Conservation (phyloP, 2,113 vertebrate genomes). For the Chloropsis cyanopogon region DNA sequence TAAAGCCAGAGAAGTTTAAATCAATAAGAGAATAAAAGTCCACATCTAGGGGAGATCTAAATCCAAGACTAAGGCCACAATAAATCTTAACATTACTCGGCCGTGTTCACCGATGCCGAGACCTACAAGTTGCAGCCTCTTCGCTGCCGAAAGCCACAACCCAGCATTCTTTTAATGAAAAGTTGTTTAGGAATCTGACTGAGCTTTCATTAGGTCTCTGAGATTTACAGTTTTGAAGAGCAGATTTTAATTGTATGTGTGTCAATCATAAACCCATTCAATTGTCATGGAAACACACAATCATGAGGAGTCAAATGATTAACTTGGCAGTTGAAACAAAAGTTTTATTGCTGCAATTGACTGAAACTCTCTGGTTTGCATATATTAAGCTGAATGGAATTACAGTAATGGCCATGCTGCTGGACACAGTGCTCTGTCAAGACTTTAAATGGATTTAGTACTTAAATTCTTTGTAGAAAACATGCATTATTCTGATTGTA, state of each 20-base stretch:
- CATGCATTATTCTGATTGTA: neutral
- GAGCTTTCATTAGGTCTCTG: neutral
- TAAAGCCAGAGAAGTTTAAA: neutral
- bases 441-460: slow-evolving; percentile 6
- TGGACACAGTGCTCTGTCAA: slow-evolving; percentile 42
- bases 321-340: slow-evolving; percentile 32
- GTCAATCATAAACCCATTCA: slow-evolving; percentile 33
- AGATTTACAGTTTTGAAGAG: neutral
- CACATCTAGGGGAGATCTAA: neutral
- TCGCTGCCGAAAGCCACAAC: neutral
- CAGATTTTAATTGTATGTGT: neutral
- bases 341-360: slow-evolving; percentile 67
- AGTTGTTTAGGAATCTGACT: neutral
- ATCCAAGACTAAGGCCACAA: neutral
- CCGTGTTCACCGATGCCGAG: neutral
- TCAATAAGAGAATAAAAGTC: neutral
- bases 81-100: neutral
- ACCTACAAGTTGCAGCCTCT: neutral
- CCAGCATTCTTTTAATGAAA: neutral
- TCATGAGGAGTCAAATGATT: slow-evolving; percentile 29
- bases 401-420: slow-evolving; percentile 65
- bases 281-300: slow-evolving; percentile 44
- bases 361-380: slow-evolving; percentile 67
- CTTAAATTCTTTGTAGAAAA: neutral
- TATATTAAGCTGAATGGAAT: slow-evolving; percentile 47